Evolutionary conservation across 2,113 vertebrate species (phyloP).

Genomic region (Protobothrops mucrosquamatus): DNA sequence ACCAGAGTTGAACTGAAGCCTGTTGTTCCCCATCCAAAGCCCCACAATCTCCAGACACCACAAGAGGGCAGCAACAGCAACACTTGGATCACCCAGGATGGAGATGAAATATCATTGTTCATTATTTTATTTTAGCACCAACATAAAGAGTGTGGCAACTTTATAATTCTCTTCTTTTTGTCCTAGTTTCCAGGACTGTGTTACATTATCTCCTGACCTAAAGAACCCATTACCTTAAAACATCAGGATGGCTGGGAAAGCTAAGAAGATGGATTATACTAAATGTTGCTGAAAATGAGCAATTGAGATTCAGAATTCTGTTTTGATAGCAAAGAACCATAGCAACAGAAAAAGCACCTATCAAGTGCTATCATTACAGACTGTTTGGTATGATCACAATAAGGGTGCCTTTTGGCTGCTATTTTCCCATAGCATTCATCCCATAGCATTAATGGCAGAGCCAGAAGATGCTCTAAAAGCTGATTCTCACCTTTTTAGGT

Average conservation of each 20-base stretch:
- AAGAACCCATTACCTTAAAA: background rate
- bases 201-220: background rate
- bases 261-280: background rate
- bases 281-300: background rate
- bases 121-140: background rate
- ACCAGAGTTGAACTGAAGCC: too few species aligned
- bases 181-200: background rate
- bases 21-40: background rate
- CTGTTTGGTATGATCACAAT: background rate
- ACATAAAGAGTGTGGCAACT: background rate
- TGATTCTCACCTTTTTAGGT: background rate
- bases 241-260: background rate
- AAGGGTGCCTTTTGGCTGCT: background rate
- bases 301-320: background rate
- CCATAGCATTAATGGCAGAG: background rate
- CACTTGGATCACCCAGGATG: background rate
- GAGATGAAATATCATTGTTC: background rate
- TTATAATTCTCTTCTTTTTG: conserved; percentile 2
- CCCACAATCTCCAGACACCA: background rate
- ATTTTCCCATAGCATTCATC: background rate
- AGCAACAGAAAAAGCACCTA: background rate
- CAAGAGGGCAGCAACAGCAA: background rate
- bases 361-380: background rate
- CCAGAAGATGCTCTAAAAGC: background rate
- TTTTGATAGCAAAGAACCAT: background rate